These are phyloP conservation scores for Ranitomeya variabilis DNA, from an alignment of 2,113 vertebrate genomes.

Conservation along the genomic window DNA sequence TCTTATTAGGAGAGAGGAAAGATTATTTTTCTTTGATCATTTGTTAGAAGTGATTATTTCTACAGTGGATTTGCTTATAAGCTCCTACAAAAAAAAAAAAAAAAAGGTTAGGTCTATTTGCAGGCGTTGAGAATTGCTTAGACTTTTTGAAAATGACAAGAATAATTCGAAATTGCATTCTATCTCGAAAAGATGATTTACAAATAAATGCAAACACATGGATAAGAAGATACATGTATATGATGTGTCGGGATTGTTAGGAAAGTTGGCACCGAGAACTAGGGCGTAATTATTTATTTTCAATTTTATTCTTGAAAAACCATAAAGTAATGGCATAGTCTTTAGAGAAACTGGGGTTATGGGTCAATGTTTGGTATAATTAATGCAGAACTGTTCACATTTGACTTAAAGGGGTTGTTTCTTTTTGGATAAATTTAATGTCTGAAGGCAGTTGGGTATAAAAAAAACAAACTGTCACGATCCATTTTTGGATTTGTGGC, in stretches of 20 bases:
- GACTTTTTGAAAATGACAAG: slow-evolving; percentile 64
- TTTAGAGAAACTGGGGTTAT: not conserved
- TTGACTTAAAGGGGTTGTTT: not conserved
- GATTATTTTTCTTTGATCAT: slow-evolving; percentile 81
- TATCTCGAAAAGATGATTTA: slow-evolving; percentile 62
- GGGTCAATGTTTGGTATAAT: not conserved
- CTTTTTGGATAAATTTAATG: not conserved
- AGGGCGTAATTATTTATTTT: slow-evolving; percentile 38
- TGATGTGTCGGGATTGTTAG: slow-evolving; percentile 48
- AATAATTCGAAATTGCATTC: slow-evolving; percentile 59
- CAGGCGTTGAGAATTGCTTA: slow-evolving; percentile 57
- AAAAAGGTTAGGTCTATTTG: slow-evolving; percentile 64
- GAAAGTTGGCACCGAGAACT: slow-evolving; percentile 27
- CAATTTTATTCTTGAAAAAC: not conserved
- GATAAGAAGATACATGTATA: slow-evolving; percentile 53
- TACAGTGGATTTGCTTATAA: slow-evolving; percentile 71
- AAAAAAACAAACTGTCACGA: too few species aligned
- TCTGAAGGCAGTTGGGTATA: too few species aligned
- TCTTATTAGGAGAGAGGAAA: slow-evolving; percentile 73
- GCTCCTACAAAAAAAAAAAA: slow-evolving; percentile 60
- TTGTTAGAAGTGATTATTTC: slow-evolving; percentile 74
- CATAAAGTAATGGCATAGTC: not conserved
- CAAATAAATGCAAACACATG: slow-evolving; percentile 66
- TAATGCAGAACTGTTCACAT: not conserved
- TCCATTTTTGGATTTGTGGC: too few species aligned